A percentile compares a stretch with the other conserved stretches of the same genome.
Evolutionary conservation across 2,888 invertebrate genomes (phyloP).

Genomic region (Anoncus sp.): DNA sequence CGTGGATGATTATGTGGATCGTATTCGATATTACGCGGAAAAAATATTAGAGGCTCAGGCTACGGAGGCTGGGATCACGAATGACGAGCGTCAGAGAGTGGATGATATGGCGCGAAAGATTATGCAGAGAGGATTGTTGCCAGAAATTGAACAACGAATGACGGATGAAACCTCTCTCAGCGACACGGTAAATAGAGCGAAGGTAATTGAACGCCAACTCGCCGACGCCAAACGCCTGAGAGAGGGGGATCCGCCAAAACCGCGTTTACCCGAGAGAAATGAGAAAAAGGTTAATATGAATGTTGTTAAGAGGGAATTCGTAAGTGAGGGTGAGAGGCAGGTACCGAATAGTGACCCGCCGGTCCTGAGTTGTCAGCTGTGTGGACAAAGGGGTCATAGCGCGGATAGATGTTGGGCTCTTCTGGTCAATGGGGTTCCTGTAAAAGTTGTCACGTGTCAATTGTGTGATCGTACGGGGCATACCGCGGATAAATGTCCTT

Average conservation of each 20-base stretch:
- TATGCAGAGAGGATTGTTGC: not conserved
- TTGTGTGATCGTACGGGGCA: not conserved
- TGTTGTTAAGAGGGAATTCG: no score
- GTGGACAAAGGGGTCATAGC: not conserved
- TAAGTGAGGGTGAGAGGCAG: not conserved
- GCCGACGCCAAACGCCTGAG: no score
- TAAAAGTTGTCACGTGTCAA: not conserved
- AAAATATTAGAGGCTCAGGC: slow-evolving; percentile 2
- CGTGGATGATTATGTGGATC: slow-evolving; percentile 11
- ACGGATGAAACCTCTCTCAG: no score
- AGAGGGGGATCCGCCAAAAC: no score
- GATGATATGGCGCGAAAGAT: slow-evolving; percentile 1
- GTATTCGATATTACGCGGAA: slow-evolving; percentile 8
- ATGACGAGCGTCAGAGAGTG: not conserved
- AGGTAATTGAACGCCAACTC: no score
- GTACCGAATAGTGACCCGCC: not conserved
- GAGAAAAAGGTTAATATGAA: no score
- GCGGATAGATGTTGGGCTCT: not conserved
- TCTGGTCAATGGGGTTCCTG: not conserved
- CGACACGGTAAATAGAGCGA: no score
- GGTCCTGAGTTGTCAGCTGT: not conserved
- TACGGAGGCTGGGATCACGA: not conserved
- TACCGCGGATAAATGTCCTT: not conserved
- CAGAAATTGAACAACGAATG: no score
- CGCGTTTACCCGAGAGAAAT: no score